Evolutionary conservation across 2,113 vertebrate species (phyloP), one percentile per base, ranked within the genome.

Genomic region (Hymenochirus boettgeri): DNA sequence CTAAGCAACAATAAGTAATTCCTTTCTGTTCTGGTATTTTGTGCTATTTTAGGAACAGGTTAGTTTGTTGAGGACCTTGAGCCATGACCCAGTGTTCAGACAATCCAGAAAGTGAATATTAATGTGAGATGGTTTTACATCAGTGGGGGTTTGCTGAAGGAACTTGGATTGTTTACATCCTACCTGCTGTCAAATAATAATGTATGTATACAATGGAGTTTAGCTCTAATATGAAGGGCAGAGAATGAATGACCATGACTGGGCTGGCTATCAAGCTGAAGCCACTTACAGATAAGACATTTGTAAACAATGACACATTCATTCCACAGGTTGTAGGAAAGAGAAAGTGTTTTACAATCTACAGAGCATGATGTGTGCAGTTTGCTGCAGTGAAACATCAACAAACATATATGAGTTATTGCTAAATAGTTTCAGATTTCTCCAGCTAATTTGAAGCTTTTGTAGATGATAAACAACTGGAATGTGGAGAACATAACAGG

Each of bases 121-220:
- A 18, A 33, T 18, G 46, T 27, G 9, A 55, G 55, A 64, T 17
- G 19, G 21, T 35, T 64, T 37, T 22, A 31, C 58, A 61, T 31
- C 24, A 45, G n/a, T 46, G 35, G 23, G 25, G 29, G 25, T 31
- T 55, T 29, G 19, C 23, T 53, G 26, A 46, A 46, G 25, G 19
- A 50, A 27, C 57, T 21, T 25, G 31, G 13, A 8, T 24, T 50
- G 24, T 65, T 56, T 57, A 24, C 53, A 47, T 19, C 48, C 21
- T 17, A 12, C 53, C 57, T 37, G 42, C 63, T 66, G 63, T 39
- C 53, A 51, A 46, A 58, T 65, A 66, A 66, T 46, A 57, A 50
- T 58, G 54, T 57, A 50, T 58, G 54, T 57, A 27, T 21, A 21
- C 27, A 50, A 57, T 66, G 23, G 45, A 58, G 55, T 48, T 51